Evolutionary conservation across 2,113 vertebrate genomes (phyloP).

Genomic region (Leptodactylus fuscus): DNA sequence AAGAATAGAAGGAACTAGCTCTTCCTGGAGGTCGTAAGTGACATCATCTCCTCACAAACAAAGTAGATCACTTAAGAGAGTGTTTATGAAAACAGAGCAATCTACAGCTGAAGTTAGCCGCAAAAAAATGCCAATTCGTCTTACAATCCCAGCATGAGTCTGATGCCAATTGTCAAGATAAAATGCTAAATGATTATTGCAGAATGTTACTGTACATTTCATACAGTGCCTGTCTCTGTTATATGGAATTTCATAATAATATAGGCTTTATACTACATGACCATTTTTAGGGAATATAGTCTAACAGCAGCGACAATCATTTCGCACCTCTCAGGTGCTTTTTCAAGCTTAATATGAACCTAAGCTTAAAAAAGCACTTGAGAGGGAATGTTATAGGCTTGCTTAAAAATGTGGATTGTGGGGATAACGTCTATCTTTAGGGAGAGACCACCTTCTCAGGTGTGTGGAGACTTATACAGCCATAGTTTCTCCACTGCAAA

Average conservation of each 20-base stretch:
- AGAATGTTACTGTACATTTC: not conserved
- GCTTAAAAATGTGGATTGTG: too few relatives aligned
- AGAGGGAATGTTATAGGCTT: too few relatives aligned
- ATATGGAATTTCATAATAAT: not conserved
- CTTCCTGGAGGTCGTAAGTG: slow-evolving; percentile 7
- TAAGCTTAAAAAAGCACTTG: too few relatives aligned
- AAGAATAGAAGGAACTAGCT: slow-evolving; percentile 45
- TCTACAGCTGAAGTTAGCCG: not conserved
- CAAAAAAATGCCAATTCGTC: not conserved
- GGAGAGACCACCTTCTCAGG: too few relatives aligned
- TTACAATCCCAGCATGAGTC: not conserved
- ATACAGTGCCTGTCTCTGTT: not conserved
- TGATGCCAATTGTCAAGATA: not conserved
- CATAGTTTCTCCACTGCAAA: too few relatives aligned
- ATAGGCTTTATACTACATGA: not conserved
- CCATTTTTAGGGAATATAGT: too few relatives aligned
- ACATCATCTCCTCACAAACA: slow-evolving; percentile 21
- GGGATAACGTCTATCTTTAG: too few relatives aligned
- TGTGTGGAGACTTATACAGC: too few relatives aligned
- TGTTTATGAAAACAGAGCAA: slow-evolving; percentile 17
- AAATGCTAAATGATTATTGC: not conserved
- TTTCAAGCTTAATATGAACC: too few relatives aligned
- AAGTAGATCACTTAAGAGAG: not conserved
- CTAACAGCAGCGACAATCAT: too few relatives aligned
- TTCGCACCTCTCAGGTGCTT: too few relatives aligned